These are phyloP conservation scores for Xylocopa sonorina DNA, from an alignment of 1,140 invertebrate species.

Conservation along the genomic window DNA sequence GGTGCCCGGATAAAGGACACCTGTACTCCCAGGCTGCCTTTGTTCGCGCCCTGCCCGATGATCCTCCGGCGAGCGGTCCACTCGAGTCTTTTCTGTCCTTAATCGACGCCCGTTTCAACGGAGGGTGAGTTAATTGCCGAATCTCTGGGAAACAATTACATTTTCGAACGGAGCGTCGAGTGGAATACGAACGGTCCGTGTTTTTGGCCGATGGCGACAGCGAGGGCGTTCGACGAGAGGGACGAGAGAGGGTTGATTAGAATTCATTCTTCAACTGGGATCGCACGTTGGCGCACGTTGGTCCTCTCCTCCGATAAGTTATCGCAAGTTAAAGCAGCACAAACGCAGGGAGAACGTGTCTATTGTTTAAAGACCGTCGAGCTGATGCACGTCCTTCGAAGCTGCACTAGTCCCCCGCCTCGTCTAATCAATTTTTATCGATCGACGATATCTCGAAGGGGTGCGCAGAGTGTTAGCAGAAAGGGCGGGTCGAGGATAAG, in stretches of 20 bases:
- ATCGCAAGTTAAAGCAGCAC: too few species aligned
- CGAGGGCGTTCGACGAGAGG: neutral
- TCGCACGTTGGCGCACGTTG: too few species aligned
- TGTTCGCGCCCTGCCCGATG: neutral
- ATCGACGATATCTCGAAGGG: neutral
- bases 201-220: neutral
- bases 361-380: too few species aligned
- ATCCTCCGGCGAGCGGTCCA: neutral
- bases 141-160: slow-evolving; percentile 32
- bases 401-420: too few species aligned
- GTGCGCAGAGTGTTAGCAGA: too few species aligned
- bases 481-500: neutral
- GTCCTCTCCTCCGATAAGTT: too few species aligned
- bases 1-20: neutral
- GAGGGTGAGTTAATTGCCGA: slow-evolving; percentile 40
- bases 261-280: neutral
- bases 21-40: neutral
- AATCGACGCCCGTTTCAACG: slow-evolving; percentile 23
- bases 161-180: neutral
- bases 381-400: too few species aligned
- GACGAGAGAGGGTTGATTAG: neutral
- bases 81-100: slow-evolving; percentile 7
- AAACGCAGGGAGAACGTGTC: too few species aligned
- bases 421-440: slow-evolving; percentile 38
- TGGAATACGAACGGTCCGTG: neutral